Conservation (phyloP, 2,113 vertebrate genomes). For the Prochilodus magdalenae region DNA sequence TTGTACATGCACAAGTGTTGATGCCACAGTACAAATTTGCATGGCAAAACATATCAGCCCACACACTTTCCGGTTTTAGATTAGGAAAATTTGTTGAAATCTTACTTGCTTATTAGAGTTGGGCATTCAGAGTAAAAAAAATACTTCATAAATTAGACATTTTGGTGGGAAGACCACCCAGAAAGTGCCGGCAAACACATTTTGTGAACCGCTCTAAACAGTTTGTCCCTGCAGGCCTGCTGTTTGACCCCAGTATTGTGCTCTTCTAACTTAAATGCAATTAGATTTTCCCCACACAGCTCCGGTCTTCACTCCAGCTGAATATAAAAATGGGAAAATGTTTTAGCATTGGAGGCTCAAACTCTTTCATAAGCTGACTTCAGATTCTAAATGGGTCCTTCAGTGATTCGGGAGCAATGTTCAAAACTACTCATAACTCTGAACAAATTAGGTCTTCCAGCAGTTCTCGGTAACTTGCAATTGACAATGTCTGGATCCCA, state of each 20-base stretch:
- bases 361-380: background rate
- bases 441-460: too few relatives aligned
- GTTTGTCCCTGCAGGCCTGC: slow-evolving; percentile 6
- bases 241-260: background rate
- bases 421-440: too few relatives aligned
- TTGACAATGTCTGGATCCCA: too few relatives aligned
- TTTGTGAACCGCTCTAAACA: background rate
- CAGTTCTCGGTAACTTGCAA: too few relatives aligned
- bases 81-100: too few relatives aligned
- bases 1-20: too few relatives aligned
- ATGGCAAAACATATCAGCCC: too few relatives aligned
- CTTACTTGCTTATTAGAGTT: too few relatives aligned
- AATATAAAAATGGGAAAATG: background rate
- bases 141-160: background rate
- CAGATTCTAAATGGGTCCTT: background rate
- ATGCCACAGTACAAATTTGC: too few relatives aligned
- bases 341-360: background rate
- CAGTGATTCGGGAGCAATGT: background rate
- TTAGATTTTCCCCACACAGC: background rate
- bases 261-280: slow-evolving; percentile 3
- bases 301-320: background rate
- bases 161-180: background rate
- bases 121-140: too few relatives aligned
- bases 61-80: too few relatives aligned
- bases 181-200: background rate